Conservation (phyloP, 1,140 invertebrate species). For the Hylaeus volcanicus region DNA sequence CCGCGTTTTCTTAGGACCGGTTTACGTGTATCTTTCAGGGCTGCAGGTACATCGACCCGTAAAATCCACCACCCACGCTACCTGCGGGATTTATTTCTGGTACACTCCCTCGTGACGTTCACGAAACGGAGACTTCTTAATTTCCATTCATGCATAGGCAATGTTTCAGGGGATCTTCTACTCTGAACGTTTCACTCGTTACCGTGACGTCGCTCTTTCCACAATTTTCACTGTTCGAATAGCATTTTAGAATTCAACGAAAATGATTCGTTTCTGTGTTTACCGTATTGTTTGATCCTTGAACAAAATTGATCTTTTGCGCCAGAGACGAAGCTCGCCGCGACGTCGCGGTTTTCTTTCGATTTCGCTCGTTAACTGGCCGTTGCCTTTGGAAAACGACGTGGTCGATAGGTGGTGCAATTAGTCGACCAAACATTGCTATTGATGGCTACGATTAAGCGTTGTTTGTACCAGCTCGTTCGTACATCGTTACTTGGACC, state of each 20-base stretch:
- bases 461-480: neutral
- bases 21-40: neutral
- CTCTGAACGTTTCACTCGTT: no score
- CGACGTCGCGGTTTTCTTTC: neutral
- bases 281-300: no score
- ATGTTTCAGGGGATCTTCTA: no score
- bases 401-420: no score
- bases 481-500: neutral
- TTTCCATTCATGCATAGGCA: neutral
- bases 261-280: no score
- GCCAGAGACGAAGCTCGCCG: no score
- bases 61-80: slow-evolving; percentile 4
- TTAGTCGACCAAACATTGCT: no score
- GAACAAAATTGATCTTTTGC: no score
- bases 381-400: neutral
- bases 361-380: neutral
- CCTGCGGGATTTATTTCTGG: neutral
- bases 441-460: slow-evolving; percentile 25
- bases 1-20: slow-evolving; percentile 34
- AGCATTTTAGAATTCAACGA: no score
- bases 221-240: no score
- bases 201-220: no score
- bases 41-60: slow-evolving; percentile 4
- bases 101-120: neutral
- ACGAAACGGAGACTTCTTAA: neutral